A percentile compares a stretch with the other conserved stretches of the same genome.
Evolutionary conservation across 2,113 vertebrate species (phyloP).

Genomic region (Cairina moschata): DNA sequence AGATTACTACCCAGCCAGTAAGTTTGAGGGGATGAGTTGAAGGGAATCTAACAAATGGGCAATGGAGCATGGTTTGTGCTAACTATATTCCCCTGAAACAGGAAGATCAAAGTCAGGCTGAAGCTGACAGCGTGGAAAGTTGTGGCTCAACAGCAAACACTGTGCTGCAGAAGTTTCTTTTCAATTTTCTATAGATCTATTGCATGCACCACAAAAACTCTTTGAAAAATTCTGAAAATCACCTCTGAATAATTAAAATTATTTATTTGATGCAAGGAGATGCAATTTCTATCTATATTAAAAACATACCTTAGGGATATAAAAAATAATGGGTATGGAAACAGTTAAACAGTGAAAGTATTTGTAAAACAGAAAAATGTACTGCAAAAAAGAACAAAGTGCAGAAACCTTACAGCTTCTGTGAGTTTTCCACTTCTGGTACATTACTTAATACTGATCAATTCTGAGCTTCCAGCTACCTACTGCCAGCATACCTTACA

Average conservation of each 20-base stretch:
- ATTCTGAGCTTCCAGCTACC: not conserved
- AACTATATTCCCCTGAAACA: not conserved
- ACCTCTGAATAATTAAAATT: constrained; percentile 1
- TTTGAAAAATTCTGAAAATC: not conserved
- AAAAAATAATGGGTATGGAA: not conserved
- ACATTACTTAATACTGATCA: not conserved
- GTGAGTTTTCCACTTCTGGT: not conserved
- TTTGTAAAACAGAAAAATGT: not conserved
- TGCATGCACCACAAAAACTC: not conserved
- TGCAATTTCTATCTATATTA: not conserved
- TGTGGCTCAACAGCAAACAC: not conserved
- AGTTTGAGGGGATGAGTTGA: not conserved
- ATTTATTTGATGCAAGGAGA: not conserved
- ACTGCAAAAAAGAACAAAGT: not conserved
- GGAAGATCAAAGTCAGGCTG: not conserved
- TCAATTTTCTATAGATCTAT: not conserved
- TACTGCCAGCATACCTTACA: not conserved
- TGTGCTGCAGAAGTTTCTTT: not conserved
- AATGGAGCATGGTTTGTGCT: not conserved
- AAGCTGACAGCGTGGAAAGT: not conserved
- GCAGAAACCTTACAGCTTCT: not conserved
- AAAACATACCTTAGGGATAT: not conserved
- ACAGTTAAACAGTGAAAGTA: not conserved
- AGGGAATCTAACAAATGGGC: not conserved
- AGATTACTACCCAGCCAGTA: not conserved